Evolutionary conservation across 2,797 vertebrate genomes (phyloP).

Genomic region (Meriones psammophilus): DNA sequence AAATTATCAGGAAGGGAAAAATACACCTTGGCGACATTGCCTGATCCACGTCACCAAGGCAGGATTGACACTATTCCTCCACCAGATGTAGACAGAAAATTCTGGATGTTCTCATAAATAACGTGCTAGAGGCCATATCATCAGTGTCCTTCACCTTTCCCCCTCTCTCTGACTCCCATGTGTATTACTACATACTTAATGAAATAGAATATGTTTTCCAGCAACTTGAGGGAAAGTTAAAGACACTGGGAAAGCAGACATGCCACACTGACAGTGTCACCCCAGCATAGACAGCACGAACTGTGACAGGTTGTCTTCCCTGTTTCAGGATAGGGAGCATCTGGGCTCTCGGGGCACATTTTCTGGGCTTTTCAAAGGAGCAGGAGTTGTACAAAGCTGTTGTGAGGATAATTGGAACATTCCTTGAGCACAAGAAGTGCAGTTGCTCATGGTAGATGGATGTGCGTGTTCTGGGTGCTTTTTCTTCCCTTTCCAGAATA

Average conservation of each 20-base stretch:
- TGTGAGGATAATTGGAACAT: slow-evolving; percentile 39
- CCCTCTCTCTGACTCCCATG: slow-evolving; percentile 40
- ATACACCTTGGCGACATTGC: slow-evolving; percentile 69
- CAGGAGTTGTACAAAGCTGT: slow-evolving; percentile 50
- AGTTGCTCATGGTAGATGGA: slow-evolving; percentile 49
- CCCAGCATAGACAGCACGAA: background rate
- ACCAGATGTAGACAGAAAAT: slow-evolving; percentile 83
- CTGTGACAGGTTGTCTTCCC: slow-evolving; percentile 69
- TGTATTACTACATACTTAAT: slow-evolving; percentile 76
- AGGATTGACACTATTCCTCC: slow-evolving; percentile 80
- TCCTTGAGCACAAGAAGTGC: slow-evolving; percentile 23
- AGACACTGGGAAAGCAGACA: slow-evolving; percentile 55
- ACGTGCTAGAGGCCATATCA: slow-evolving; percentile 78
- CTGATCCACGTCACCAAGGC: slow-evolving; percentile 78
- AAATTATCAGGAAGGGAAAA: slow-evolving; percentile 78
- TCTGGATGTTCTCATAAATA: slow-evolving; percentile 83
- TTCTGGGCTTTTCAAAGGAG: slow-evolving; percentile 54
- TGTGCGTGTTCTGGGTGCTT: background rate
- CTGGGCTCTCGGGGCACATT: slow-evolving; percentile 62
- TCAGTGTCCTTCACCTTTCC: slow-evolving; percentile 76
- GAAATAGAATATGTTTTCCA: slow-evolving; percentile 71
- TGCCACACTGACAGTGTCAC: slow-evolving; percentile 19
- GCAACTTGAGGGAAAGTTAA: slow-evolving; percentile 71
- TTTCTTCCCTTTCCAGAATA: slow-evolving; percentile 36
- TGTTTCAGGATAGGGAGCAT: slow-evolving; percentile 54